A percentile compares a stretch with the other conserved stretches of the same genome.
phyloP scores from a whole-genome alignment of 2,888 invertebrate species.

The Drosophila merina region DNA sequence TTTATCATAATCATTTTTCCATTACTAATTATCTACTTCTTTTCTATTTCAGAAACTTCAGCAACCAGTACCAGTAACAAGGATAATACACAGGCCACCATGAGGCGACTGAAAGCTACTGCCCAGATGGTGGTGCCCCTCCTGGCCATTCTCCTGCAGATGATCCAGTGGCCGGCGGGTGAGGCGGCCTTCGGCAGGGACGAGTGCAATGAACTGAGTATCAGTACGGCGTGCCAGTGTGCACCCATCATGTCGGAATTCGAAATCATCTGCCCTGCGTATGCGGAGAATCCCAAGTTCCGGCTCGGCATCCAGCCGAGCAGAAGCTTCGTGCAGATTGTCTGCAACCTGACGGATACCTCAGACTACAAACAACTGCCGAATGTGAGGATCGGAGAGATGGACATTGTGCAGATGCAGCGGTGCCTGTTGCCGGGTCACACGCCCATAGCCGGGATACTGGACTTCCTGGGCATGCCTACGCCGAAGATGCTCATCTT shows the following conservation, averaged over 20 bases:
- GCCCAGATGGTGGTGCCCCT: slow-evolving; percentile 38
- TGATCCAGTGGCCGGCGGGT: slow-evolving; percentile 38
- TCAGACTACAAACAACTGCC: slow-evolving; percentile 80
- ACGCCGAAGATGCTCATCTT: slow-evolving; percentile 85
- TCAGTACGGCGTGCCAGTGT: slow-evolving; percentile 76
- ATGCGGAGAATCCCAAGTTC: slow-evolving; percentile 76
- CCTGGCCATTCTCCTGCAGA: slow-evolving; percentile 43
- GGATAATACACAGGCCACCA: slow-evolving; percentile 7
- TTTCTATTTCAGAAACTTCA: slow-evolving; percentile 13
- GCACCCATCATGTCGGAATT: slow-evolving; percentile 77
- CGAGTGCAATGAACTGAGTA: slow-evolving; percentile 75
- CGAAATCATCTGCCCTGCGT: slow-evolving; percentile 81
- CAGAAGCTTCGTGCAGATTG: slow-evolving; percentile 76
- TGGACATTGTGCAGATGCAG: slow-evolving; percentile 79
- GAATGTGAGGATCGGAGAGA: slow-evolving; percentile 76
- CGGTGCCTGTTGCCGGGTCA: slow-evolving; percentile 82
- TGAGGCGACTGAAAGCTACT: slow-evolving; percentile 40
- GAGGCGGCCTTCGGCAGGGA: slow-evolving; percentile 64
- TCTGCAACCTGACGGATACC: slow-evolving; percentile 79
- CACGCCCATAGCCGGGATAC: slow-evolving; percentile 84
- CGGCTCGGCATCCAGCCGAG: slow-evolving; percentile 78
- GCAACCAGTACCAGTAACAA: not conserved
- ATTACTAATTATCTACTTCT: slow-evolving; percentile 2
- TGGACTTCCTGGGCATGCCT: slow-evolving; percentile 81
- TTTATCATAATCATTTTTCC: not conserved